Percentiles rank a stretch among this genome's conserved stretches.
Evolutionary conservation across 37 sponge, comb jelly and placozoan genomes (phyloP).

Genomic region (Mnemiopsis leidyi): DNA sequence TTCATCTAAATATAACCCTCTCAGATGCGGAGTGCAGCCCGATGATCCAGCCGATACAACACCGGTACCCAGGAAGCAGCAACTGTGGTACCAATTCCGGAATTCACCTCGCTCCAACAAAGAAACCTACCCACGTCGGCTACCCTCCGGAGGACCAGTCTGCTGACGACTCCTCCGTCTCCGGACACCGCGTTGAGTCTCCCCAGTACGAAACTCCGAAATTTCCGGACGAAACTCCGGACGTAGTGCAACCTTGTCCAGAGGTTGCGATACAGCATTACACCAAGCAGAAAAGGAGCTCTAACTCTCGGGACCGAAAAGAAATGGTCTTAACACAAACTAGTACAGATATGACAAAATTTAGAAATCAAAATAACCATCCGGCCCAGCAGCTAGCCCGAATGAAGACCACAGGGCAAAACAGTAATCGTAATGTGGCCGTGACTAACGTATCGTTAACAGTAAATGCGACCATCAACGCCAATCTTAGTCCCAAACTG

Average conservation of each 20-base stretch:
- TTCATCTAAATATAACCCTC: no score
- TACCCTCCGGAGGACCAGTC: not conserved
- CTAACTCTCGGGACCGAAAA: not conserved
- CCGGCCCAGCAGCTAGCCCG: no score
- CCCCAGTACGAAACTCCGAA: not conserved
- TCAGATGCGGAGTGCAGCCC: slow-evolving; percentile 61
- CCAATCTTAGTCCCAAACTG: not conserved
- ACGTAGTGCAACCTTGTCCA: not conserved
- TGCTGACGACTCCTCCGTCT: not conserved
- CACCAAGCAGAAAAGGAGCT: not conserved
- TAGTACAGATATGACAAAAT: not conserved
- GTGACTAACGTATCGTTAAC: not conserved
- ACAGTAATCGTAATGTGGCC: no score
- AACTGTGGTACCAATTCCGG: not conserved
- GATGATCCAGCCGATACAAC: slow-evolving; percentile 55
- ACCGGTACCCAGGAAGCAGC: not conserved
- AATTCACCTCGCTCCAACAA: not conserved
- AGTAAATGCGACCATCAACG: not conserved
- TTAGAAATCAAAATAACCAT: not conserved
- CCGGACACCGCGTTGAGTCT: not conserved
- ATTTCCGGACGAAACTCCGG: not conserved
- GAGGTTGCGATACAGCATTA: not conserved
- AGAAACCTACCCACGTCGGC: not conserved
- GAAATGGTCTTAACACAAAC: not conserved
- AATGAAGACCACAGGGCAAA: not conserved